Percentiles rank a stretch among this genome's conserved stretches.
phyloP scores from a whole-genome alignment of 2,888 invertebrate species.

The Eupithecia inturbata region DNA sequence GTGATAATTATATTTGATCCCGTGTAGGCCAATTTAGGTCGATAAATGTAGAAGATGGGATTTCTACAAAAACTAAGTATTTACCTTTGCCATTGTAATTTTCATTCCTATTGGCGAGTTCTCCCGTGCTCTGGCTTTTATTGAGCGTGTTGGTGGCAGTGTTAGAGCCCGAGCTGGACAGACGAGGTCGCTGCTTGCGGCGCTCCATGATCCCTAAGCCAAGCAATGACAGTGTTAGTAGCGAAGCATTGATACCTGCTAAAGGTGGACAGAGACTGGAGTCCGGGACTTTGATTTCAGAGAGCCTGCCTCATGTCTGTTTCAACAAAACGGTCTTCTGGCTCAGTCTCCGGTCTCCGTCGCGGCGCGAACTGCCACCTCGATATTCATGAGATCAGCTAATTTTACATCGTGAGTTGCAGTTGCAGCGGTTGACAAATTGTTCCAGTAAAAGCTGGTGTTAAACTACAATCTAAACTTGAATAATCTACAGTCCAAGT shows the following conservation, averaged over 20 bases:
- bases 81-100: slow-evolving; percentile 68
- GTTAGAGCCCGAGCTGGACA: slow-evolving; percentile 63
- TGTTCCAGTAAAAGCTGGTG: neutral
- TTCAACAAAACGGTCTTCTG: neutral
- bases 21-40: neutral
- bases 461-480: neutral
- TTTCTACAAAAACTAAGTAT: neutral
- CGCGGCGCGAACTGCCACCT: neutral
- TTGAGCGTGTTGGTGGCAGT: slow-evolving; percentile 68
- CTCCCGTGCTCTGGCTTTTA: slow-evolving; percentile 84
- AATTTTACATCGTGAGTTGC: neutral
- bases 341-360: neutral
- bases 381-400: neutral
- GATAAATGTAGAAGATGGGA: too few species aligned
- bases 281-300: neutral
- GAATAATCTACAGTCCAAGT: neutral
- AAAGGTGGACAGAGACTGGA: neutral
- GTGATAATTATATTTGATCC: neutral
- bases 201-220: slow-evolving; percentile 79
- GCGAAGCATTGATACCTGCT: slow-evolving; percentile 52
- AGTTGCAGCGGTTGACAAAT: neutral
- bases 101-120: slow-evolving; percentile 79
- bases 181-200: slow-evolving; percentile 74
- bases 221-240: slow-evolving; percentile 56
- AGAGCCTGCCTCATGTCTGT: neutral